phyloP scores from a whole-genome alignment of 1,140 invertebrate genomes.

The Condylostylus longicornis region DNA sequence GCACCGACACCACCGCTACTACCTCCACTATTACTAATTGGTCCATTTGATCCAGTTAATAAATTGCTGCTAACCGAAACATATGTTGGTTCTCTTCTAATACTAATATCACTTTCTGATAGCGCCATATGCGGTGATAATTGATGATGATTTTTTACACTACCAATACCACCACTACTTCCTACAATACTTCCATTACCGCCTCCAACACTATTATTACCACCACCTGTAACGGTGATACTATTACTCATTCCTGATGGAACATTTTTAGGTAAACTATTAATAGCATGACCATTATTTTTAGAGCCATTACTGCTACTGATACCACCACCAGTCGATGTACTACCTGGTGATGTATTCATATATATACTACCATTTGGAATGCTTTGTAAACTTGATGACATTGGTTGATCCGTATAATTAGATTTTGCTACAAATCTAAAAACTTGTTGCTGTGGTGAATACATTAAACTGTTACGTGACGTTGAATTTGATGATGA shows the following conservation, averaged over 20 bases:
- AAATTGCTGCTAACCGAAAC: constrained; percentile 13
- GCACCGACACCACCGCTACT: constrained; percentile 5
- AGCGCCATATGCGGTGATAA: constrained; percentile 10
- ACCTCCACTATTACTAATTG: constrained; percentile 1
- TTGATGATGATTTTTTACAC: neutral
- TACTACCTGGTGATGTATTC: constrained; percentile 12
- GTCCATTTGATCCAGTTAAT: constrained; percentile 11
- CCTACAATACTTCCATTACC: no score
- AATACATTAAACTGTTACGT: constrained; percentile 21
- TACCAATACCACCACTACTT: constrained; percentile 3
- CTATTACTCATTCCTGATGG: no score
- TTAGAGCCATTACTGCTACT: constrained; percentile 6
- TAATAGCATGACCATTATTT: no score
- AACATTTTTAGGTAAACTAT: no score
- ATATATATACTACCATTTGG: constrained; percentile 28
- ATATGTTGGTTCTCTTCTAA: constrained; percentile 8
- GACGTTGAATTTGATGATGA: neutral
- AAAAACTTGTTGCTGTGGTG: constrained; percentile 25
- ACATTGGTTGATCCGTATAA: constrained; percentile 25
- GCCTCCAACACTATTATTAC: no score
- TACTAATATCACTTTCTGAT: constrained; percentile 19
- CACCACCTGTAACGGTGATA: no score
- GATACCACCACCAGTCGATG: constrained; percentile 10
- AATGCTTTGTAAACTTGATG: constrained; percentile 31
- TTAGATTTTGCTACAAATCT: constrained; percentile 24